Evolutionary conservation across 1,140 invertebrate species (phyloP).

Genomic region (Anoplolepis gracilipes): DNA sequence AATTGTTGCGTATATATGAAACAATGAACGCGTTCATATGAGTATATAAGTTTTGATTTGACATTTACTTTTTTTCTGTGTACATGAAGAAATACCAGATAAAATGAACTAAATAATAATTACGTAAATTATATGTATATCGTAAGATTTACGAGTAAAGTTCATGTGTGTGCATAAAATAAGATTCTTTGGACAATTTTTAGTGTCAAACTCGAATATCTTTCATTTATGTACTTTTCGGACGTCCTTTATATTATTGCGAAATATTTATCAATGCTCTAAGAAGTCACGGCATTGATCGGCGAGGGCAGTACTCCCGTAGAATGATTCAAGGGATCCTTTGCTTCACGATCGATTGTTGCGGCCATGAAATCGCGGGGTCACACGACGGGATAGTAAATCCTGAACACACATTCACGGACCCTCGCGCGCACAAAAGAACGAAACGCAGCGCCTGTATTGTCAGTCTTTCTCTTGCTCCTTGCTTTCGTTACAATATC

Average conservation of each 20-base stretch:
- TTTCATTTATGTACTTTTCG: neutral
- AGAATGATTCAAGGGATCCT: conserved; percentile 41
- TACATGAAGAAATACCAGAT: neutral
- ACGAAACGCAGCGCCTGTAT: neutral
- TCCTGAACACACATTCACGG: conserved; percentile 21
- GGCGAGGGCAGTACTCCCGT: neutral
- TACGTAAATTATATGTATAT: neutral
- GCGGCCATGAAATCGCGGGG: conserved; percentile 41
- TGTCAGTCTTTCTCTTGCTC: neutral
- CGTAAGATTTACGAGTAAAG: neutral
- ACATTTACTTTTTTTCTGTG: too few species aligned
- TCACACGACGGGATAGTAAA: conserved; percentile 55
- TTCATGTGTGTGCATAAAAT: neutral
- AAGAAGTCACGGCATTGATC: conserved; percentile 1
- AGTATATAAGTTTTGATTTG: too few species aligned
- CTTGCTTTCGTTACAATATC: conserved; percentile 38
- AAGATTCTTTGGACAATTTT: neutral
- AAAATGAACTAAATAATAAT: neutral
- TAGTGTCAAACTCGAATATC: neutral
- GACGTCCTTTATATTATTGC: neutral
- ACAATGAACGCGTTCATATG: too few species aligned
- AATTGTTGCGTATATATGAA: too few species aligned
- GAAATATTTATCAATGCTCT: neutral
- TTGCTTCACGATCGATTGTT: conserved; percentile 37
- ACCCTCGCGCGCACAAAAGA: conserved; percentile 10